These are phyloP conservation scores for Lordiphosa fenestrarum DNA, from an alignment of 2,888 invertebrate species.

Conservation along the genomic window DNA sequence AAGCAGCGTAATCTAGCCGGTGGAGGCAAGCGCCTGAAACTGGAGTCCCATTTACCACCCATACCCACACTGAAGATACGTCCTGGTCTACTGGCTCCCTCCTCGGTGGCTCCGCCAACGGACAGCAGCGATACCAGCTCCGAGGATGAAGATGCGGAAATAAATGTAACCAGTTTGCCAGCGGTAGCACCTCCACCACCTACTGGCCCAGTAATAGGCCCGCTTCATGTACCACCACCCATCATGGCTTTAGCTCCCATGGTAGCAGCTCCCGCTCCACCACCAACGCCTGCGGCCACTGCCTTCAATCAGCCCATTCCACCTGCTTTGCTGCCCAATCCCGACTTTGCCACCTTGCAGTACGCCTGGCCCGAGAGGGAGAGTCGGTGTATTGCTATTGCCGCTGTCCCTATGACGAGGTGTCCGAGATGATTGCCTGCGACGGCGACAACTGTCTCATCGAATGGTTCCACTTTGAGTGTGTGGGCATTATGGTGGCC, in stretches of 20 bases:
- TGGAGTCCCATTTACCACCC: slow-evolving; percentile 79
- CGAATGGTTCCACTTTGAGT: slow-evolving; percentile 99
- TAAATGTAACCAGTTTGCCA: slow-evolving; percentile 55
- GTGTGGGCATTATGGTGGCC: slow-evolving; percentile 97
- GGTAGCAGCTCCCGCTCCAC: slow-evolving; percentile 43
- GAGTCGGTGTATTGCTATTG: slow-evolving; percentile 93
- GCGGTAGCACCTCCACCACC: slow-evolving; percentile 13
- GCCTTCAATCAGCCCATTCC: slow-evolving; percentile 78
- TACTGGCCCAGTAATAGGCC: slow-evolving; percentile 6
- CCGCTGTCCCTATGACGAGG: slow-evolving; percentile 94
- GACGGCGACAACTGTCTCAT: slow-evolving; percentile 94
- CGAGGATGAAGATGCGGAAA: slow-evolving; percentile 80
- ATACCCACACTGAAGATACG: slow-evolving; percentile 80
- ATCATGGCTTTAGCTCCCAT: slow-evolving; percentile 1
- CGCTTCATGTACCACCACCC: slow-evolving; percentile 8
- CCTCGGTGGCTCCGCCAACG: slow-evolving; percentile 36
- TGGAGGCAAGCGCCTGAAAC: slow-evolving; percentile 61
- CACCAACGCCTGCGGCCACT: slow-evolving; percentile 58
- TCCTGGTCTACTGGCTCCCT: slow-evolving; percentile 66
- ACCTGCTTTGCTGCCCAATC: slow-evolving; percentile 78
- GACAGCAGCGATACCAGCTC: slow-evolving; percentile 80
- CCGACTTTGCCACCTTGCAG: slow-evolving; percentile 77
- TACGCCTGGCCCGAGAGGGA: slow-evolving; percentile 81
- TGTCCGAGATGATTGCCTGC: slow-evolving; percentile 96
- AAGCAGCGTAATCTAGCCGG: slow-evolving; percentile 42